A percentile compares a stretch with the other conserved stretches of the same genome.
These are phyloP conservation scores for Athripsodes cinereus DNA, from an alignment of 2,888 invertebrate genomes.

Conservation along the genomic window DNA sequence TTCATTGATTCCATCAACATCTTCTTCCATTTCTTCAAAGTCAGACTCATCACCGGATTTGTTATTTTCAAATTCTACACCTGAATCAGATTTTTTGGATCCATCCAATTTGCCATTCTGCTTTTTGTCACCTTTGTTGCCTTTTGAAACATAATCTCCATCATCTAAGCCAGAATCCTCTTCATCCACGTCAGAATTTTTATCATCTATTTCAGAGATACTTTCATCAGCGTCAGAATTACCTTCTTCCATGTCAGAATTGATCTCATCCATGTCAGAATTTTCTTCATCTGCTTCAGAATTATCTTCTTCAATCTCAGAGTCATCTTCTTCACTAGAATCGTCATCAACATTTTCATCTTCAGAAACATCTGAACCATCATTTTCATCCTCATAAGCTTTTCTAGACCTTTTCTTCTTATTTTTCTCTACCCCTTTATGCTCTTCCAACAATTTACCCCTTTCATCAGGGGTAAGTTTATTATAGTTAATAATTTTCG, in stretches of 20 bases:
- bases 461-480: slow-evolving; percentile 36
- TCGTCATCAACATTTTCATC: slow-evolving; percentile 23
- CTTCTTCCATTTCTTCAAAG: slow-evolving; percentile 30
- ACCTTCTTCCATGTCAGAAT: slow-evolving; percentile 18
- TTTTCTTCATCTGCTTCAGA: slow-evolving; percentile 27
- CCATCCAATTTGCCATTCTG: slow-evolving; percentile 33
- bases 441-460: slow-evolving; percentile 27
- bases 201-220: slow-evolving; percentile 31
- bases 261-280: slow-evolving; percentile 14
- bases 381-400: not conserved
- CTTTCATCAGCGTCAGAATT: slow-evolving; percentile 30
- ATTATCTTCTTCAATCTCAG: slow-evolving; percentile 30
- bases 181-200: slow-evolving; percentile 30
- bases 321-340: slow-evolving; percentile 23
- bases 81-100: slow-evolving; percentile 23
- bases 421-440: slow-evolving; percentile 26
- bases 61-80: slow-evolving; percentile 1
- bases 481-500: slow-evolving; percentile 33
- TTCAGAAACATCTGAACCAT: not conserved
- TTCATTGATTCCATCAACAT: slow-evolving; percentile 26
- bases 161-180: slow-evolving; percentile 32
- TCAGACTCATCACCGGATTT: slow-evolving; percentile 16
- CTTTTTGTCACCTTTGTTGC: too few relatives aligned
- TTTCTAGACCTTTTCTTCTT: slow-evolving; percentile 19
- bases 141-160: slow-evolving; percentile 28